Conservation (phyloP, 2,113 vertebrate species). For the Sakesphorus luctuosus region DNA sequence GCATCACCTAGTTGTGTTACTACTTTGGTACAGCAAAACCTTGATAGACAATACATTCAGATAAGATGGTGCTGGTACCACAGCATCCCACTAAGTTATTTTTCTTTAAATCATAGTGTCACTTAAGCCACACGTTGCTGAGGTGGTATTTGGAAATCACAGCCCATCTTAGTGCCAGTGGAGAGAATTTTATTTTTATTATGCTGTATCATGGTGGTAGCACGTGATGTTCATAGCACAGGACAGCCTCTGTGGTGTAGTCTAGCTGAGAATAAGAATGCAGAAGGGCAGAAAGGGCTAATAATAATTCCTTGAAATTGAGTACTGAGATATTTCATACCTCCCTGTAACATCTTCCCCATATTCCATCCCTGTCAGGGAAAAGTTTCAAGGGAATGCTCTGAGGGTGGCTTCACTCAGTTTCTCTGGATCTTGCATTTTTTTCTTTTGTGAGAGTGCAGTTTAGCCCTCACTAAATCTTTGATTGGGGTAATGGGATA, state of each 20-base stretch:
- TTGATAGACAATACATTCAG: background rate
- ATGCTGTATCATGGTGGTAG: background rate
- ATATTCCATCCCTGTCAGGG: background rate
- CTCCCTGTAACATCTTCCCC: background rate
- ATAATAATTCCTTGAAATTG: background rate
- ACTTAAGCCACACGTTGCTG: rapidly evolving
- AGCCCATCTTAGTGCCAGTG: background rate
- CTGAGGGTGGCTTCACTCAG: background rate
- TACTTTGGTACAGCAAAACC: background rate
- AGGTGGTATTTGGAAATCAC: background rate
- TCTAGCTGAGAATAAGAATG: background rate
- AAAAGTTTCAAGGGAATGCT: background rate
- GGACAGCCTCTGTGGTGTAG: background rate
- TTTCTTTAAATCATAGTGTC: background rate
- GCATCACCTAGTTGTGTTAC: background rate
- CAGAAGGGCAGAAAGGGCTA: background rate
- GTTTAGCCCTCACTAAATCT: background rate
- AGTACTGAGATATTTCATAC: background rate
- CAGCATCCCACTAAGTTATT: background rate
- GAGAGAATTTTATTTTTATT: background rate
- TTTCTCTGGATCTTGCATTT: background rate
- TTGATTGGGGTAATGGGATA: background rate
- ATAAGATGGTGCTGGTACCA: background rate
- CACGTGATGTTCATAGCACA: background rate
- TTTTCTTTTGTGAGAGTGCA: background rate